Evolutionary conservation across 1,140 invertebrate species (phyloP).

Genomic region (Drosophila ananassae): DNA sequence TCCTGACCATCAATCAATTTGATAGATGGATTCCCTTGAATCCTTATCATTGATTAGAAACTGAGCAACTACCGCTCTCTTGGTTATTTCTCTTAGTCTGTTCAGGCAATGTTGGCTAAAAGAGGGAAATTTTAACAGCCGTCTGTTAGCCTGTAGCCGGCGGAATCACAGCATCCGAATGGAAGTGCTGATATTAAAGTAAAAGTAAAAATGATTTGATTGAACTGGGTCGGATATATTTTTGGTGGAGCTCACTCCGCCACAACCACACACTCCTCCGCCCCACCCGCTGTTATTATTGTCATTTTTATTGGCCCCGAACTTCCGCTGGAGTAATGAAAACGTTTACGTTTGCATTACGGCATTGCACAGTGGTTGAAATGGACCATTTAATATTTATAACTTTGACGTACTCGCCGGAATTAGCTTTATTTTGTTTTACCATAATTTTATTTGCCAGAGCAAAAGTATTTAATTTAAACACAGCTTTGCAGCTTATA

Average conservation of each 20-base stretch:
- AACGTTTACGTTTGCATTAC: conserved; percentile 76
- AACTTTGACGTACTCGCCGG: conserved; percentile 58
- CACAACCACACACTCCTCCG: background rate
- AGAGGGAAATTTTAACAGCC: conserved; percentile 64
- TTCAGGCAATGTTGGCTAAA: conserved; percentile 9
- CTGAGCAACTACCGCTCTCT: background rate
- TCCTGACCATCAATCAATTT: conserved; percentile 30
- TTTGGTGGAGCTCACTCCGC: background rate
- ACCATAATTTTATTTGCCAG: conserved; percentile 36
- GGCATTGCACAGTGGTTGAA: conserved; percentile 32
- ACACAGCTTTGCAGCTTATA: no score
- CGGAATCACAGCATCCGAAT: conserved; percentile 16
- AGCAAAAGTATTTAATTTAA: background rate
- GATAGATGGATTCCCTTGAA: conserved; percentile 25
- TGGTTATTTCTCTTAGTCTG: conserved; percentile 51
- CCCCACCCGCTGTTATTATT: conserved; percentile 56
- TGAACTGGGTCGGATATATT: conserved; percentile 49
- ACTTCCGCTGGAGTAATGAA: conserved; percentile 74
- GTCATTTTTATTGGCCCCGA: conserved; percentile 72
- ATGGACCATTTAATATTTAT: conserved; percentile 1
- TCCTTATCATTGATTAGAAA: conserved; percentile 17
- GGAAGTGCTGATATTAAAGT: conserved; percentile 42
- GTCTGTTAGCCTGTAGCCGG: background rate
- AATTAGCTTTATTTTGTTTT: background rate
- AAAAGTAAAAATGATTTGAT: conserved; percentile 58